A percentile compares a stretch with the other conserved stretches of the same genome.
Conservation (phyloP, 2,888 invertebrate species). For the Papilio protenor region DNA sequence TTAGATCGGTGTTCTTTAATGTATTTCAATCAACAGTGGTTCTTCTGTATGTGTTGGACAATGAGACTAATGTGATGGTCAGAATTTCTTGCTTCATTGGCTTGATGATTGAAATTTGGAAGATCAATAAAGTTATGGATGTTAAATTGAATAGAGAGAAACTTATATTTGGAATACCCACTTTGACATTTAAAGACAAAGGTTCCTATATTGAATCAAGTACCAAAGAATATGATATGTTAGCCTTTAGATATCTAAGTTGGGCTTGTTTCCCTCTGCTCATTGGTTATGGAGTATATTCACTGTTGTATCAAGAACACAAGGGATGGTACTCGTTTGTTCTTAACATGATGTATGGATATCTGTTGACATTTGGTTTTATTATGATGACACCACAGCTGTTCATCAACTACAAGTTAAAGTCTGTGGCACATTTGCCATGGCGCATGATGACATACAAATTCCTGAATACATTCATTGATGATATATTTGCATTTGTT, state of each 20-base stretch:
- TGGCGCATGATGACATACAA: slow-evolving; percentile 99
- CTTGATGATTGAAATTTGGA: slow-evolving; percentile 98
- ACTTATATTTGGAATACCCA: slow-evolving; percentile 91
- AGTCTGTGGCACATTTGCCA: slow-evolving; percentile 99
- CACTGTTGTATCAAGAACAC: slow-evolving; percentile 97
- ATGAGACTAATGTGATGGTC: slow-evolving; percentile 98
- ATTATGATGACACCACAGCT: slow-evolving; percentile 99
- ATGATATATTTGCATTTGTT: slow-evolving; percentile 99
- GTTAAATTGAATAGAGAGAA: slow-evolving; percentile 90
- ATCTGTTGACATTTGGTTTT: slow-evolving; percentile 98
- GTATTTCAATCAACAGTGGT: slow-evolving; percentile 99
- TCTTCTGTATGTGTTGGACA: slow-evolving; percentile 97
- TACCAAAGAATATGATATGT: slow-evolving; percentile 96
- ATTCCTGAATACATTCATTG: slow-evolving; percentile 99
- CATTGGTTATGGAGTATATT: slow-evolving; percentile 97
- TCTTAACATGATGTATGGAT: slow-evolving; percentile 98
- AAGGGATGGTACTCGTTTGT: slow-evolving; percentile 99
- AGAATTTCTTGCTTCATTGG: slow-evolving; percentile 97
- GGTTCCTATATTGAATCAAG: slow-evolving; percentile 98
- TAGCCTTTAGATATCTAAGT: slow-evolving; percentile 98
- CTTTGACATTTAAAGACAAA: slow-evolving; percentile 94
- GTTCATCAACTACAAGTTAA: slow-evolving; percentile 99
- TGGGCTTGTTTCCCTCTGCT: slow-evolving; percentile 98
- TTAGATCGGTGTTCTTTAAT: slow-evolving; percentile 98
- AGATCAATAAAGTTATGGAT: slow-evolving; percentile 97